Base-by-base conservation (phyloP, 2,888 invertebrate genomes). In the Vandiemenella viatica region DNA sequence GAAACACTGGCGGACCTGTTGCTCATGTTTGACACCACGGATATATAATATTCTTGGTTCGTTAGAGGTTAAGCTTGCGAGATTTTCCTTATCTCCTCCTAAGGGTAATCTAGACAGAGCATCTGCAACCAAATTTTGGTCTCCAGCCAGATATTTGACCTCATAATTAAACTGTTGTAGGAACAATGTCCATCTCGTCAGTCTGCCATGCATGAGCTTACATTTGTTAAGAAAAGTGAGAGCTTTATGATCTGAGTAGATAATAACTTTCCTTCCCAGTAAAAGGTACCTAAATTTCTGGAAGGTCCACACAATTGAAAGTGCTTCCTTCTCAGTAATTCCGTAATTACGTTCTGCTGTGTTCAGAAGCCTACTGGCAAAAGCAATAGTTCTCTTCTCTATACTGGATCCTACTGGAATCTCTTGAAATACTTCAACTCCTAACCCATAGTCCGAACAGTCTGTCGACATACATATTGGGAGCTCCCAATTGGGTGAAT, bases 101-200 rank as follows among this genome's bases (percentile, higher is more conserved):
- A 44, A 8, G 22, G 17, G 5, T 37, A 22, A 3, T 7, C 38
- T 23, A 13, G 43, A 44, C 1, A 55, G 43, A 1, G 44, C 37
- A 20, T 57, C 54, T 4, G 53, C 50, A 3, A 55, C 53, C 7
- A 45, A 26, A 26, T 54, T 56, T 3, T 41, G 17, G 5, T 18
- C 17, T 2, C 54, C 57, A 1, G 46, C 43, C 15, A 53, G 49
- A 23, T 55, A 46, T 1, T 50, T 17, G 3, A 53, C 47, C 8
- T 42, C 43, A 10, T 50, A 43, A 42, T 55, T 46, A 45, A 49
- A 56, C 22, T 58, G 55, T 3, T 57, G 58, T 2, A 58, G 16
- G 5, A 49, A 49, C 8, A 57, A 38, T 1, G 48, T 48, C 54
- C 55, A 58, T 23, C 55, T 21, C 4, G 48, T 48, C 5, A 57